Evolutionary conservation across 2,888 invertebrate genomes (phyloP).

Genomic region (Aquatica leii): DNA sequence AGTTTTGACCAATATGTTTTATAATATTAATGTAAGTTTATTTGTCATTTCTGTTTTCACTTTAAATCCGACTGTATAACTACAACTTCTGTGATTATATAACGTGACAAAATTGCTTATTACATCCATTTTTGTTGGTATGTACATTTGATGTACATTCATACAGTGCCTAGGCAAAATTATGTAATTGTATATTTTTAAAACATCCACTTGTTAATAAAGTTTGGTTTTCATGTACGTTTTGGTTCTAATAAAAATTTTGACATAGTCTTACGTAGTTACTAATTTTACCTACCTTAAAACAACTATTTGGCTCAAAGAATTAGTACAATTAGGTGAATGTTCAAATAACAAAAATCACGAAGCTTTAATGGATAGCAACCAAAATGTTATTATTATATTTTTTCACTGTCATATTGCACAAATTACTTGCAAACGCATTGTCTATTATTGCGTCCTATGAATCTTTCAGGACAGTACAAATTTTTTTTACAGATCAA

Average conservation of each 20-base stretch:
- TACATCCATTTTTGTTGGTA: conserved; percentile 53
- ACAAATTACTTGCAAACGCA: too few relatives aligned
- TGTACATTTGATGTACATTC: conserved; percentile 51
- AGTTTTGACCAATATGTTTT: conserved; percentile 48
- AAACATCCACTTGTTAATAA: conserved; percentile 57
- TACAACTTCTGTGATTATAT: conserved; percentile 57
- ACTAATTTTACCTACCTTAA: too few relatives aligned
- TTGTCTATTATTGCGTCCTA: too few relatives aligned
- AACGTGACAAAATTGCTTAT: conserved; percentile 55
- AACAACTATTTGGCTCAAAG: too few relatives aligned
- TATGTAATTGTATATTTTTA: conserved; percentile 56
- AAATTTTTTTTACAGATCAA: too few relatives aligned
- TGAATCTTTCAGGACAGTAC: too few relatives aligned
- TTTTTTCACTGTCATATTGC: too few relatives aligned
- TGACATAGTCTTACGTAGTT: conserved; percentile 41
- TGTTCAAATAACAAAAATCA: too few relatives aligned
- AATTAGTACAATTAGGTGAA: too few relatives aligned
- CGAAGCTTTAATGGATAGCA: too few relatives aligned
- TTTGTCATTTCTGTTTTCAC: conserved; percentile 30
- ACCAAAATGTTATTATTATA: too few relatives aligned
- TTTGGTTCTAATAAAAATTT: conserved; percentile 54
- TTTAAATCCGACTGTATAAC: conserved; percentile 48
- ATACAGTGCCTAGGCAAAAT: conserved; percentile 59
- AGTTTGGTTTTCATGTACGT: conserved; percentile 51
- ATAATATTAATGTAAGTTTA: conserved; percentile 32